Percentiles rank a stretch among this genome's conserved stretches.
phyloP scores from a whole-genome alignment of 2,888 invertebrate species.

The Acheta domesticus region DNA sequence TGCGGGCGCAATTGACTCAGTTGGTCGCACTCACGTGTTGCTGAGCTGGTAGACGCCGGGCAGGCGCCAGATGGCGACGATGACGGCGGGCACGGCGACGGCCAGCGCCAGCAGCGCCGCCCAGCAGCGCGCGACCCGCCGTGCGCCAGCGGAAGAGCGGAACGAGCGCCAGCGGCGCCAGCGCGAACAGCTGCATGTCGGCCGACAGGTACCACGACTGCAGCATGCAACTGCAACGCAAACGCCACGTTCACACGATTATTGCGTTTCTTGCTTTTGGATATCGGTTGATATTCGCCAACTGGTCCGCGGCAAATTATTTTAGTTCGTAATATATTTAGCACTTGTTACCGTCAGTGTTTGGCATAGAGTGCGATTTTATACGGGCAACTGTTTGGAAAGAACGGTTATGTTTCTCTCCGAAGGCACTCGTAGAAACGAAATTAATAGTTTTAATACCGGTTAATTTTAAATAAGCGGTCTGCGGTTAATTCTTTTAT shows the following conservation, averaged over 20 bases:
- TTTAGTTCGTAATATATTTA: too few relatives aligned
- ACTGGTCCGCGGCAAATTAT: too few relatives aligned
- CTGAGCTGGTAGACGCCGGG: conserved; percentile 22
- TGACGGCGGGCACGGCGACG: conserved; percentile 60
- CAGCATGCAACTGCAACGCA: conserved; percentile 30
- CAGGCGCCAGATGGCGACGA: conserved; percentile 47
- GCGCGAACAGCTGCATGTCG: conserved; percentile 67
- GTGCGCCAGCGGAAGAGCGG: conserved; percentile 56
- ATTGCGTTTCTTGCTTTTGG: too few relatives aligned
- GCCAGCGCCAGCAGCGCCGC: conserved; percentile 57
- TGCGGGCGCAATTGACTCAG: too few relatives aligned
- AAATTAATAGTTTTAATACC: too few relatives aligned
- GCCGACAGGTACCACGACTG: conserved; percentile 33
- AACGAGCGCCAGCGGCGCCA: conserved; percentile 65
- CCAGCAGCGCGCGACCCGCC: conserved; percentile 55
- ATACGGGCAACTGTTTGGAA: neutral
- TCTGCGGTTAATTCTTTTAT: too few relatives aligned
- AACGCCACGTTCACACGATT: neutral
- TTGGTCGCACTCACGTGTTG: neutral
- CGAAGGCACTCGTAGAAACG: too few relatives aligned
- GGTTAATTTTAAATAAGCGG: too few relatives aligned
- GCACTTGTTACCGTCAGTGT: too few relatives aligned
- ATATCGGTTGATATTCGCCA: too few relatives aligned
- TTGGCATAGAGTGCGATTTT: neutral
- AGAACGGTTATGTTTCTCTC: too few relatives aligned